Evolutionary conservation across 2,113 vertebrate genomes (phyloP).

Genomic region (Pterocles gutturalis): DNA sequence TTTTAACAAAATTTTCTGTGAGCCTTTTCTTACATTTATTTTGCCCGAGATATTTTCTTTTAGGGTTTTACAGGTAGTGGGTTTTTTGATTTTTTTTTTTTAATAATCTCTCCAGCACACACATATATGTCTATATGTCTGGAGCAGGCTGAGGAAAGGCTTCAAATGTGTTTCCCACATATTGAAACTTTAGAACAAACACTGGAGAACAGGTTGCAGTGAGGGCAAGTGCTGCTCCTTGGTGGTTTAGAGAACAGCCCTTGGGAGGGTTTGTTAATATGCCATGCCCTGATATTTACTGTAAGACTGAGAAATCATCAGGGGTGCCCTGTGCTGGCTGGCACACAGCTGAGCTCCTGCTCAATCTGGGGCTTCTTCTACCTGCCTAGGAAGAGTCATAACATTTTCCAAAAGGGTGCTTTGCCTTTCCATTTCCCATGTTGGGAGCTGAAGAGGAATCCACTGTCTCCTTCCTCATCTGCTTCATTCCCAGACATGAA

Average conservation of each 20-base stretch:
- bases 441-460: neutral
- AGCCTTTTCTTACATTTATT: neutral
- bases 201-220: neutral
- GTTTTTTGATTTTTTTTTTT: neutral
- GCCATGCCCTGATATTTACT: neutral
- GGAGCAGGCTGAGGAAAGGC: neutral
- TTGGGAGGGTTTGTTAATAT: accelerated
- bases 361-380: neutral
- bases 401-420: neutral
- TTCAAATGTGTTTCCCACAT: neutral
- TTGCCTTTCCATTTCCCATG: neutral
- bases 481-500: neutral
- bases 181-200: neutral
- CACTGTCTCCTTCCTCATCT: neutral
- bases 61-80: neutral
- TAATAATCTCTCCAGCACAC: neutral
- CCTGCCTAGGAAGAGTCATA: neutral
- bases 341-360: neutral
- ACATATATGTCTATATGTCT: neutral
- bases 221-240: neutral
- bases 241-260: neutral
- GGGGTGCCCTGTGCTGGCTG: neutral
- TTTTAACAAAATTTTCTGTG: neutral
- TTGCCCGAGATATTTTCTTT: neutral
- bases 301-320: neutral